Evolutionary conservation across 2,888 invertebrate genomes (phyloP), one percentile per base, ranked within the genome.

Genomic region (Stictocephala bisonia): DNA sequence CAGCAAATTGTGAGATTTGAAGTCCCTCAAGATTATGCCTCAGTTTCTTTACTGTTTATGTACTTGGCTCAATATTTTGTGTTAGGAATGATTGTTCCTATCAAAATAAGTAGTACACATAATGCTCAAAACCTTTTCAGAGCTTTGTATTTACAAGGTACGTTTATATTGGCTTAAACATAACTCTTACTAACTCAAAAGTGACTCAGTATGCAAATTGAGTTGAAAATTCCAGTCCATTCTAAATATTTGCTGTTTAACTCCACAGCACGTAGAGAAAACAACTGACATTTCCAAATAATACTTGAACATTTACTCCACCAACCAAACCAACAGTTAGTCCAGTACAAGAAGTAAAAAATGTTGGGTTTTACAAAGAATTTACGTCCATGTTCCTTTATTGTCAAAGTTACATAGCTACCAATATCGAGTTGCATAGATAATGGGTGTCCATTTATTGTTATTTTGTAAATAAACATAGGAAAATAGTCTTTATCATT

Each of bases 341-440:
- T 18, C 56, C 56, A 2, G 56, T 56, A 11, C 27, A 56, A 11
- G 35, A 60, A 20, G 60, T 40, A 40, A 60, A 60, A 29, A 27
- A 29, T 56, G 15, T 3, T 29, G n/a, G 6, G n/a, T 18, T 56
- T 26, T 27, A 29, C 18, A 20, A 6, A 56, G 56, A 3, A 35
- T 35, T 11, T 3, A 3, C 40, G 31, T 6, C 31, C 35, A 31
- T 2, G 60, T 60, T 60, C 22, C 60, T 40, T 60, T 20, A 35
- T 29, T 22, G 40, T 18, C 11, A 60, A 22, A 18, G 60, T 40
- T 2, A 40, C 60, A 40, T 40, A 60, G 22, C 60, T 60, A 2
- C 60, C 60, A 2, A 40, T 60, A 22, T 60, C 60, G 13, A 60
- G 40, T 22, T 60, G 60, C 60, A 60, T 60, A 4, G 60, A 60